Evolutionary conservation across 2,888 invertebrate species (phyloP), one percentile per base, ranked within the genome.

Genomic region (Drosophila koepferae): DNA sequence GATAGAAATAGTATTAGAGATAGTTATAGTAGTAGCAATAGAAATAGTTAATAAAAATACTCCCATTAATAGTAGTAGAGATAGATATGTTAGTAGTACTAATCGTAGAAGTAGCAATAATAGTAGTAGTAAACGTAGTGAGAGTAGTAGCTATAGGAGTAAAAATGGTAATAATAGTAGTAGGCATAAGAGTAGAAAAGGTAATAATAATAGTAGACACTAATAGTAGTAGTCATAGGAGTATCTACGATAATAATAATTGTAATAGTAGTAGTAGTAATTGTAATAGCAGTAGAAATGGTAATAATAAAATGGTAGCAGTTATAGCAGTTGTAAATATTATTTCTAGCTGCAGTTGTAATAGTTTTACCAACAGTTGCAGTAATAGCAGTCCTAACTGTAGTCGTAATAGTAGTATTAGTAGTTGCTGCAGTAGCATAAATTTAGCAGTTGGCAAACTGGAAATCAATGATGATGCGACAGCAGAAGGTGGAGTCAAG

Each of bases 381-480:
- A 16, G 18, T 51, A 51, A 34, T 18, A 20, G 18, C 7, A 14
- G 18, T 34, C 34, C 31, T 6, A 28, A 10, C 31, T 36, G 23
- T 38, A 20, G 23, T 23, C 16, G 49, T 31, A 49, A 40, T 23
- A 40, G 34, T 51, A 18, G 34, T 38, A 34, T 2, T 28, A 28
- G 34, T 10, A 34, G 34, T 4, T 14, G 8, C 4, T 18, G 51
- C 18, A 34, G 51, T 34, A 34, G 34, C 51, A 34, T 44, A 28
- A 44, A 65, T 63, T 53, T 18, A 53, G 20, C 44, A 36, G 68
- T 58, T 68, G 49, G 53, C 41, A 63, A 72, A 73, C 74, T 74
- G 67, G 74, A 74, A 66, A 73, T 66, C 74, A 73, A 73, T 73
- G 20, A 20, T 65, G 53, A 53, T 77, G 72, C 43, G 56, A 69